These are phyloP conservation scores for Pelecanoides urinatrix DNA, from an alignment of 2,113 vertebrate genomes.

Conservation along the genomic window DNA sequence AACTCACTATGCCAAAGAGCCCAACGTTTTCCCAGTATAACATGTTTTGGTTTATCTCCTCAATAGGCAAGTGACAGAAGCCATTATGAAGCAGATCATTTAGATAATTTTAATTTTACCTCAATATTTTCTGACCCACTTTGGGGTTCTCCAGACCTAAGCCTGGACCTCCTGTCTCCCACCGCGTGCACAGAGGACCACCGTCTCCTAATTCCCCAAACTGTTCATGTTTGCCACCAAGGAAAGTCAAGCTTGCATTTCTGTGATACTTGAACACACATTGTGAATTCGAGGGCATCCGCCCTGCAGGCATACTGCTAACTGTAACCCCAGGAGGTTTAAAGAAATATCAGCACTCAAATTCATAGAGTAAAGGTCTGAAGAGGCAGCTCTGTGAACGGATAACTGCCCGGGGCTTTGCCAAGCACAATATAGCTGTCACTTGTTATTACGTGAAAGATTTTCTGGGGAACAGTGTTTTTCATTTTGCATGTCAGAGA, in stretches of 20 bases:
- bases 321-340: constrained; percentile 63
- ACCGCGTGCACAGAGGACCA: fast-evolving
- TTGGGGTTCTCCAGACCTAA: background rate
- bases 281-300: constrained; percentile 46
- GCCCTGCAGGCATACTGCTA: constrained; percentile 61
- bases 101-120: background rate
- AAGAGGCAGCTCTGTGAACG: constrained; percentile 62
- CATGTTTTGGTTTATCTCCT: background rate
- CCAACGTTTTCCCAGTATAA: background rate
- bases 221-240: background rate
- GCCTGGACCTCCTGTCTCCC: background rate
- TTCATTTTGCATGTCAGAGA: constrained; percentile 73
- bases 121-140: background rate
- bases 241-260: constrained; percentile 23
- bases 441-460: constrained; percentile 72
- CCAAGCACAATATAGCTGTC: constrained; percentile 73
- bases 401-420: constrained; percentile 70
- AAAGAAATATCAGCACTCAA: constrained; percentile 71
- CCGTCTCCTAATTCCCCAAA: background rate
- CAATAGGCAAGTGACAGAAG: background rate
- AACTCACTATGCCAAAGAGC: background rate
- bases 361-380: constrained; percentile 69
- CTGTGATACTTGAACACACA: constrained; percentile 50
- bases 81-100: background rate
- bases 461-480: constrained; percentile 69